Conservation (phyloP, 2,113 vertebrate species). For the Rynchops niger region DNA sequence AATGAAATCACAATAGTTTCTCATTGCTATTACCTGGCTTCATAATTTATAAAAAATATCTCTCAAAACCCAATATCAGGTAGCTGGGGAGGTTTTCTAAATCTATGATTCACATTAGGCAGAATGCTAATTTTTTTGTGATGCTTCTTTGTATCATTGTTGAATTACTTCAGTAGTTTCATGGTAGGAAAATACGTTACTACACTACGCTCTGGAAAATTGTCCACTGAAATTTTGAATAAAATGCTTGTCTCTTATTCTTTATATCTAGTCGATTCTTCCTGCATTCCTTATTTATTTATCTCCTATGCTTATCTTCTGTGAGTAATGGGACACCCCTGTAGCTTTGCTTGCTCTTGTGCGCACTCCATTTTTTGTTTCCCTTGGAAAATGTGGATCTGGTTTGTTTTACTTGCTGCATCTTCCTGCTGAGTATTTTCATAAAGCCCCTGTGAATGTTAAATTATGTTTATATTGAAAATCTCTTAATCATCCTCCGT, state of each 20-base stretch:
- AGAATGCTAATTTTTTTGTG: not conserved
- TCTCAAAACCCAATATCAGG: not conserved
- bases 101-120: not conserved
- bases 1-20: not conserved
- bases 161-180: not conserved
- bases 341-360: conserved; percentile 80
- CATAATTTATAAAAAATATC: not conserved
- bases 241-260: conserved; percentile 86
- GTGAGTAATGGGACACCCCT: conserved; percentile 89
- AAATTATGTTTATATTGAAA: conserved; percentile 46
- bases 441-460: conserved; percentile 37
- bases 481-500: conserved; percentile 38
- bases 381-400: conserved; percentile 64
- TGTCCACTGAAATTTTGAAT: conserved; percentile 66
- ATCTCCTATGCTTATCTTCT: conserved; percentile 91
- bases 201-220: not conserved
- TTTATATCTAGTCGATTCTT: conserved; percentile 90
- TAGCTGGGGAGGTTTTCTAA: not conserved
- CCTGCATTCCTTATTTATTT: conserved; percentile 95
- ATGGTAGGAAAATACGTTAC: not conserved
- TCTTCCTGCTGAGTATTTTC: conserved; percentile 70
- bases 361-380: conserved; percentile 52
- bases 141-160: not conserved
- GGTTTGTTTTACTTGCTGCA: conserved; percentile 73
- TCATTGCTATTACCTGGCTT: not conserved